A percentile compares a stretch with the other conserved stretches of the same genome.
Evolutionary conservation across 2,888 invertebrate genomes (phyloP).

Genomic region (Neria commutata): DNA sequence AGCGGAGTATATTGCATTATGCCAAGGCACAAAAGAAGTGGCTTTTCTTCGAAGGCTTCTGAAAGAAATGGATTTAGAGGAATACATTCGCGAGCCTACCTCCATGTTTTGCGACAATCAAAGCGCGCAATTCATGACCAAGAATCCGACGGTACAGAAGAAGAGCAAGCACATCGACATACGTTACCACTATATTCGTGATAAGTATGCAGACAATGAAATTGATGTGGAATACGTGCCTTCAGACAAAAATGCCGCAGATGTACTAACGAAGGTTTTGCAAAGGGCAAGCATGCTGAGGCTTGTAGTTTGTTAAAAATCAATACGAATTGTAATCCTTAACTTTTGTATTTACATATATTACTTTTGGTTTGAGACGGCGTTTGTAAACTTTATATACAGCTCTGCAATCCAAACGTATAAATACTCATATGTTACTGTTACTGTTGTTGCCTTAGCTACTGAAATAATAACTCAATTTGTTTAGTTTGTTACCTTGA

Average conservation of each 20-base stretch:
- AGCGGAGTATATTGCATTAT: constrained; percentile 25
- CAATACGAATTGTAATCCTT: no score
- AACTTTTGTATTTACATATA: no score
- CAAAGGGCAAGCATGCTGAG: no score
- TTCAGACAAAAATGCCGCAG: constrained; percentile 22
- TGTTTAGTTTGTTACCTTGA: no score
- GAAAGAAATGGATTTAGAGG: constrained; percentile 16
- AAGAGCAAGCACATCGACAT: constrained; percentile 21
- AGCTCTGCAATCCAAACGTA: no score
- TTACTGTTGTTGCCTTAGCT: no score
- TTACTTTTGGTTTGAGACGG: no score
- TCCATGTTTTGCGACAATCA: constrained; percentile 19
- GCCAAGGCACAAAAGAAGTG: constrained; percentile 21
- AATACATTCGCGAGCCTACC: constrained; percentile 13
- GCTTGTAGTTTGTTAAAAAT: no score
- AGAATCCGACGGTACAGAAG: constrained; percentile 18
- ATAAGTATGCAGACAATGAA: constrained; percentile 7
- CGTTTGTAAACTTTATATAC: no score
- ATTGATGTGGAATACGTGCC: constrained; percentile 22
- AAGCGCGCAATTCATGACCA: constrained; percentile 23
- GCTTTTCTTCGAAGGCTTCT: constrained; percentile 17
- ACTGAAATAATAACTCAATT: no score
- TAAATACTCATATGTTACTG: no score
- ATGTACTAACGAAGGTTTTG: constrained; percentile 28
- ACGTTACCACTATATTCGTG: constrained; percentile 21